Conservation (phyloP, 1,140 invertebrate species). For the Belonocnema kinseyi region DNA sequence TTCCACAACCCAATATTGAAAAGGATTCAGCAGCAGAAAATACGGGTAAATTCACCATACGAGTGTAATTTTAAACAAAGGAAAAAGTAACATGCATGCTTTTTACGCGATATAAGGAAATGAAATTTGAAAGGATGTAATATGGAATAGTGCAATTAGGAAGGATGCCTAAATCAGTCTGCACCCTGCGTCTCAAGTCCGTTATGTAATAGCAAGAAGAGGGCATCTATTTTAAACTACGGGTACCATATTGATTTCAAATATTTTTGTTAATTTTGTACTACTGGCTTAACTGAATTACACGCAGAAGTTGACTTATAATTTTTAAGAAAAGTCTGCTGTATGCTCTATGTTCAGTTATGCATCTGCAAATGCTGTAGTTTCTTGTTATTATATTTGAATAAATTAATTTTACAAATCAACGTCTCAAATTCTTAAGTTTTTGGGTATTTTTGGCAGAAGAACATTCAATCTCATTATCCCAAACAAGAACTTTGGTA, state of each 20-base stretch:
- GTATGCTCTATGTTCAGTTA: neutral
- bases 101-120: neutral
- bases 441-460: too few species aligned
- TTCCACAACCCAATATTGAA: neutral
- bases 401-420: neutral
- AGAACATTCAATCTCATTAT: too few species aligned
- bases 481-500: too few species aligned
- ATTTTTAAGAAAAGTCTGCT: neutral
- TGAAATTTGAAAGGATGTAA: neutral
- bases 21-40: neutral
- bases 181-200: neutral
- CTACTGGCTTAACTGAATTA: neutral
- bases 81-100: neutral
- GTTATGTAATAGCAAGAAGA: neutral
- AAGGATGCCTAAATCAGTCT: neutral
- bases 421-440: too few species aligned
- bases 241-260: slow-evolving; percentile 14
- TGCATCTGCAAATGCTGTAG: neutral
- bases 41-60: neutral
- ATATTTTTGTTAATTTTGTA: neutral
- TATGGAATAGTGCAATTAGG: too few species aligned
- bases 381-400: neutral
- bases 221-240: neutral
- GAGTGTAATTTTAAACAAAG: neutral
- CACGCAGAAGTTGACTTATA: neutral